Conservation (phyloP, 53 echinoderm and acorn worm genomes). For the Paelopatides confundens region DNA sequence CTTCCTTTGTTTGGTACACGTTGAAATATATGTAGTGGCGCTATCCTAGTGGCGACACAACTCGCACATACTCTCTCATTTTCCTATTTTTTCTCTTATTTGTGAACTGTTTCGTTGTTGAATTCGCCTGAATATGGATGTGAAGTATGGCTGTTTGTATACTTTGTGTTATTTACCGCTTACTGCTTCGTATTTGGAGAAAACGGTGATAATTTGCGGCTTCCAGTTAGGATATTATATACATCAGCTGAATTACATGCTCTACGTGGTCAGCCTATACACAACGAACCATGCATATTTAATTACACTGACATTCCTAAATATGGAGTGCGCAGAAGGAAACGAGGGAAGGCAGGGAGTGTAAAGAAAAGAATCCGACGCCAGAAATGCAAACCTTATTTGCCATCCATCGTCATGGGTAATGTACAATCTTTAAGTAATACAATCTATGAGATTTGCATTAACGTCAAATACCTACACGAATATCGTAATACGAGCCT, state of each 20-base stretch:
- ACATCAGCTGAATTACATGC: not conserved
- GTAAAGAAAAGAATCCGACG: conserved; percentile 1
- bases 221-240: not conserved
- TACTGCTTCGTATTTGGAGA: not conserved
- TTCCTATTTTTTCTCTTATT: not conserved
- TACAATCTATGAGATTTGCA: conserved; percentile 4
- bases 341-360: conserved; percentile 24
- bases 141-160: not conserved
- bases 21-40: not conserved
- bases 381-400: not conserved
- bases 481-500: conserved; percentile 1
- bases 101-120: not conserved
- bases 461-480: conserved; percentile 4
- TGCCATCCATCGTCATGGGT: not conserved
- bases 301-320: not conserved
- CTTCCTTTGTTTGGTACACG: not conserved
- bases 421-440: conserved; percentile 9
- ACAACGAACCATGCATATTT: not conserved
- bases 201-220: not conserved
- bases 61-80: not conserved
- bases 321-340: not conserved
- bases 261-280: conserved; percentile 12
- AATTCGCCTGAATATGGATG: not conserved
- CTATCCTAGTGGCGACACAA: conserved; percentile 19
- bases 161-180: not conserved